Evolutionary conservation across 1,140 invertebrate genomes (phyloP).

Genomic region (Trichonephila clavipes): DNA sequence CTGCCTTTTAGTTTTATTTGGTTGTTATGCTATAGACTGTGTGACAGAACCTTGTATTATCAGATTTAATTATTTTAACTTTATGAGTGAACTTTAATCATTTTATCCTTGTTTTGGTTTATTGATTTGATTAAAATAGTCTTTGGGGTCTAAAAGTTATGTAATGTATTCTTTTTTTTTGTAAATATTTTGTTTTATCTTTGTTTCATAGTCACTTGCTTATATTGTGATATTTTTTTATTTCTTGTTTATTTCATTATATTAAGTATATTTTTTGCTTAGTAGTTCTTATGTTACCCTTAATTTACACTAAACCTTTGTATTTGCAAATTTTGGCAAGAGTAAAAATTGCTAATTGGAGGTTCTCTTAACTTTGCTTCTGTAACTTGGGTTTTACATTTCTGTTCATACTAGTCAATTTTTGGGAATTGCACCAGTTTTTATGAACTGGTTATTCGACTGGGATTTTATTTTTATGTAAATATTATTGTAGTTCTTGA

Average conservation of each 20-base stretch:
- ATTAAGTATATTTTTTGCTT: neutral
- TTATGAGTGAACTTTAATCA: too few species aligned
- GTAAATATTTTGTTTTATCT: neutral
- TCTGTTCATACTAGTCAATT: neutral
- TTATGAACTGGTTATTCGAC: neutral
- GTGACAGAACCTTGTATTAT: neutral
- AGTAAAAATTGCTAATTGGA: neutral
- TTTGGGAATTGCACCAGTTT: neutral
- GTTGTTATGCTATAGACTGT: too few species aligned
- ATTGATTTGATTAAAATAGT: neutral
- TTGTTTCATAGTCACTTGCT: slow-evolving; percentile 11
- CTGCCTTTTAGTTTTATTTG: neutral
- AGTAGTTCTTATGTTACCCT: neutral
- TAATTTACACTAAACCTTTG: neutral
- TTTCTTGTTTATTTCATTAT: neutral
- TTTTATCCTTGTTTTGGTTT: neutral
- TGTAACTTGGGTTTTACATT: neutral
- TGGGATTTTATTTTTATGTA: neutral
- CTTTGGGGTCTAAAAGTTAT: neutral
- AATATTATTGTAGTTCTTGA: slow-evolving; percentile 27
- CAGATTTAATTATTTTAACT: neutral
- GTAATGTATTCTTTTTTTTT: neutral
- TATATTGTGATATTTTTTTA: slow-evolving; percentile 24
- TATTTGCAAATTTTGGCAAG: neutral
- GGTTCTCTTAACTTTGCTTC: neutral